Percentiles rank a stretch among this genome's conserved stretches.
Evolutionary conservation across 2,888 invertebrate species (phyloP).

Genomic region (Heliconius cydno): DNA sequence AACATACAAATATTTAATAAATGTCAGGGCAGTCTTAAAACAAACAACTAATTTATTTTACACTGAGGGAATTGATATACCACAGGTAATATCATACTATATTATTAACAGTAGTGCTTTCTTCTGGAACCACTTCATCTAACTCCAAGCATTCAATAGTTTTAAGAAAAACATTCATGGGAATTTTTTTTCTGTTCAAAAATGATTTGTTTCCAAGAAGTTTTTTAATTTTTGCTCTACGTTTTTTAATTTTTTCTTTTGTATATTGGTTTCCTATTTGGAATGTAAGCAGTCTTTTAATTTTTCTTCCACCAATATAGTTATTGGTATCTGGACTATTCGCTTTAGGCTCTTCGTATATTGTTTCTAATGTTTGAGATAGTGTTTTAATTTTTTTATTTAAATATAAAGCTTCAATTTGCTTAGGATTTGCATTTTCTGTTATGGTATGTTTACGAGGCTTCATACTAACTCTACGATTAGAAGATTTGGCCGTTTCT

Average conservation of each 20-base stretch:
- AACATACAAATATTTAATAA: slow-evolving; percentile 24
- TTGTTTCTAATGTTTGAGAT: slow-evolving; percentile 84
- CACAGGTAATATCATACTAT: slow-evolving; percentile 54
- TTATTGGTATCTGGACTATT: slow-evolving; percentile 67
- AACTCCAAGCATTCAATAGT: slow-evolving; percentile 80
- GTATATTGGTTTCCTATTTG: slow-evolving; percentile 76
- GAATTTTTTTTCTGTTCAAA: slow-evolving; percentile 78
- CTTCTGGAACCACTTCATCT: slow-evolving; percentile 70
- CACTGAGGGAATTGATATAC: slow-evolving; percentile 49
- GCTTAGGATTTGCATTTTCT: slow-evolving; percentile 71
- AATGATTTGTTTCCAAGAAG: slow-evolving; percentile 79
- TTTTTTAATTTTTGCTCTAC: slow-evolving; percentile 83
- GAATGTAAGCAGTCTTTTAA: slow-evolving; percentile 84
- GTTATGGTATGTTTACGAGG: slow-evolving; percentile 72
- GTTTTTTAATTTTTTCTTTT: slow-evolving; percentile 83
- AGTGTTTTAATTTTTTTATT: slow-evolving; percentile 81
- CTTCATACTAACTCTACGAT: slow-evolving; percentile 77
- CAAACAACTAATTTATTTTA: slow-evolving; percentile 12
- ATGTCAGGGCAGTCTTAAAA: slow-evolving; percentile 22
- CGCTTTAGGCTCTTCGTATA: slow-evolving; percentile 84
- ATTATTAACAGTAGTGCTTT: slow-evolving; percentile 53
- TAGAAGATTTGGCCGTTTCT: slow-evolving; percentile 67
- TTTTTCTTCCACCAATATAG: slow-evolving; percentile 80
- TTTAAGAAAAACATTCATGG: slow-evolving; percentile 83
- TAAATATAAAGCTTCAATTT: slow-evolving; percentile 82